Percentiles rank a stretch among this genome's conserved stretches.
Conservation (phyloP, 1,140 invertebrate species). For the Eupeodes corollae region DNA sequence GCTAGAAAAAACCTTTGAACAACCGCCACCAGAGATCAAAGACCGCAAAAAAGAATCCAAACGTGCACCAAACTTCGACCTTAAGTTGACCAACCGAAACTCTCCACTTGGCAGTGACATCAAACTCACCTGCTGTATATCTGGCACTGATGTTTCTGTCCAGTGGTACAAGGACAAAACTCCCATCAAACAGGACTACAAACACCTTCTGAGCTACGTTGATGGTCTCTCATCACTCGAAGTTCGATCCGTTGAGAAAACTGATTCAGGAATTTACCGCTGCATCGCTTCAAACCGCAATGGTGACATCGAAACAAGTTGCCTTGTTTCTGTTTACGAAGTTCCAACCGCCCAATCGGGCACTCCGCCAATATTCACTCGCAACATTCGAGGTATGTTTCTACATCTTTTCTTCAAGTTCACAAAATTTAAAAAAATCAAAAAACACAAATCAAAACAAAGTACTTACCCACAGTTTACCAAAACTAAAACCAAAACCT, state of each 20-base stretch:
- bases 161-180: conserved; percentile 72
- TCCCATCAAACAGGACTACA: conserved; percentile 22
- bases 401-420: neutral
- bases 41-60: conserved; percentile 35
- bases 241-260: conserved; percentile 36
- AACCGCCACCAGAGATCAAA: conserved; percentile 4
- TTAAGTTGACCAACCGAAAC: conserved; percentile 62
- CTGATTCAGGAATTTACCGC: conserved; percentile 32
- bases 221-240: conserved; percentile 53
- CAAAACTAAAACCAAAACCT: too few relatives aligned
- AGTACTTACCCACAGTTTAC: too few relatives aligned
- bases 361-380: conserved; percentile 36
- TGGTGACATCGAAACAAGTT: conserved; percentile 36
- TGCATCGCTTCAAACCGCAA: conserved; percentile 33
- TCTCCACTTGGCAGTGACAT: conserved; percentile 60
- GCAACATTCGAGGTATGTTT: conserved; percentile 36
- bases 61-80: conserved; percentile 67
- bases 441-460: too few relatives aligned
- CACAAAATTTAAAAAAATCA: too few relatives aligned
- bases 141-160: conserved; percentile 65
- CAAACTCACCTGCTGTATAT: conserved; percentile 72
- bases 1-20: neutral
- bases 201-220: conserved; percentile 34
- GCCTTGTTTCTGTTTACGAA: conserved; percentile 36
- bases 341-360: conserved; percentile 34